Evolutionary conservation across 1,140 invertebrate species (phyloP).

Genomic region (Drusus annulatus): DNA sequence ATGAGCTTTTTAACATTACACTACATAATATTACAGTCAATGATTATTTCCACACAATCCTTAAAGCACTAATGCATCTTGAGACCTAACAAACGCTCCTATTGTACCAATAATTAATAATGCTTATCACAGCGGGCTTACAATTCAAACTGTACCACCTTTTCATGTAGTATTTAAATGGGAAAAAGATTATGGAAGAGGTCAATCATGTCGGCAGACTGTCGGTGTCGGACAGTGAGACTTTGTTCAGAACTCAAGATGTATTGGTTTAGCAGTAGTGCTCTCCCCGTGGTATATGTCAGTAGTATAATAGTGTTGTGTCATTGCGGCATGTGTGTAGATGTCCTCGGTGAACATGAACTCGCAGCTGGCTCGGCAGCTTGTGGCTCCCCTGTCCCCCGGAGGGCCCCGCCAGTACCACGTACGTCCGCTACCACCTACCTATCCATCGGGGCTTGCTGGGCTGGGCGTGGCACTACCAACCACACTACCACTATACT

Average conservation of each 20-base stretch:
- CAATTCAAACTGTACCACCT: background rate
- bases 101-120: too few species aligned
- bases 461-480: constrained; percentile 3
- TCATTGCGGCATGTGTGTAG: constrained; percentile 53
- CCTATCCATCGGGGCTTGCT: constrained; percentile 20
- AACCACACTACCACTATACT: background rate
- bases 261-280: constrained; percentile 19
- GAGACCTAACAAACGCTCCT: constrained; percentile 6
- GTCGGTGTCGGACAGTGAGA: too few species aligned
- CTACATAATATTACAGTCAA: background rate
- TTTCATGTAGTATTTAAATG: too few species aligned
- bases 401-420: constrained; percentile 66
- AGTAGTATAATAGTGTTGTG: constrained; percentile 51
- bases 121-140: background rate
- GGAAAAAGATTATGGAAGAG: too few species aligned
- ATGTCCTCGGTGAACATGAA: constrained; percentile 66
- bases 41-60: constrained; percentile 1
- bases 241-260: background rate
- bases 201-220: too few species aligned
- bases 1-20: constrained; percentile 9
- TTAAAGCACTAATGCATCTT: constrained; percentile 25
- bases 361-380: constrained; percentile 74
- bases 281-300: constrained; percentile 51
- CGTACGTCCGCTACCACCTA: constrained; percentile 65
- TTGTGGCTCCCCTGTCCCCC: constrained; percentile 72